Evolutionary conservation across 2,888 invertebrate species (phyloP).

Genomic region (Drosophila infuscata): DNA sequence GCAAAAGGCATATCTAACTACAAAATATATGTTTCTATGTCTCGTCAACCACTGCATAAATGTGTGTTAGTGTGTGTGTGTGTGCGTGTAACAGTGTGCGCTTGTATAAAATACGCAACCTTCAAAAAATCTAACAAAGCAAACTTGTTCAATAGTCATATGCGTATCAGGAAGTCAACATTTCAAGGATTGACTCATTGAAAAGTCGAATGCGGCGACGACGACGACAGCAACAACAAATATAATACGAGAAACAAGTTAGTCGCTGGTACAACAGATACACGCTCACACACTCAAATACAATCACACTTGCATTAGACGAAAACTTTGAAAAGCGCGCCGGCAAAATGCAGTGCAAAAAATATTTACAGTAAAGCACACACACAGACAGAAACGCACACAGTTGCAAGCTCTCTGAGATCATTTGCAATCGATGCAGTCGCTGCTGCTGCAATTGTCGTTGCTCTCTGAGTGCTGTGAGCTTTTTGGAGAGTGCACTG

Average conservation of each 20-base stretch:
- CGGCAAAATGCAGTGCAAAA: slow-evolving; percentile 76
- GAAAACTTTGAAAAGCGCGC: slow-evolving; percentile 72
- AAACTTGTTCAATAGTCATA: slow-evolving; percentile 83
- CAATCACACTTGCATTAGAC: slow-evolving; percentile 44
- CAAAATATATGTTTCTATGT: slow-evolving; percentile 47
- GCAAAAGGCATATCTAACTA: slow-evolving; percentile 61
- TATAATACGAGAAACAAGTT: slow-evolving; percentile 69
- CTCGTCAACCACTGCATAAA: slow-evolving; percentile 45
- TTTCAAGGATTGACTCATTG: slow-evolving; percentile 84
- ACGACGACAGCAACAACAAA: slow-evolving; percentile 44
- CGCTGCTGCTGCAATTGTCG: slow-evolving; percentile 30
- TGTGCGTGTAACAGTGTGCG: slow-evolving; percentile 29
- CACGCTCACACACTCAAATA: slow-evolving; percentile 12
- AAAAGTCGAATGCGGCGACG: slow-evolving; percentile 81
- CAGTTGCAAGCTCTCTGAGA: slow-evolving; percentile 43
- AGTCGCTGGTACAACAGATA: slow-evolving; percentile 40
- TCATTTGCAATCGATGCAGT: slow-evolving; percentile 65
- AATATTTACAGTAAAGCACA: slow-evolving; percentile 73
- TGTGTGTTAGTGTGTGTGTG: slow-evolving; percentile 22
- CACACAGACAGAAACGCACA: slow-evolving; percentile 4
- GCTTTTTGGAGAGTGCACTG: slow-evolving; percentile 39
- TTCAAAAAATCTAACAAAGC: slow-evolving; percentile 83
- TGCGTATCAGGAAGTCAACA: slow-evolving; percentile 84
- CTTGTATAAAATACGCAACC: slow-evolving; percentile 82
- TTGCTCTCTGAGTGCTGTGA: slow-evolving; percentile 16